A percentile compares a stretch with the other conserved stretches of the same genome.
These are phyloP conservation scores for Chrysemys picta DNA, from an alignment of 2,113 vertebrate species.

Conservation along the genomic window DNA sequence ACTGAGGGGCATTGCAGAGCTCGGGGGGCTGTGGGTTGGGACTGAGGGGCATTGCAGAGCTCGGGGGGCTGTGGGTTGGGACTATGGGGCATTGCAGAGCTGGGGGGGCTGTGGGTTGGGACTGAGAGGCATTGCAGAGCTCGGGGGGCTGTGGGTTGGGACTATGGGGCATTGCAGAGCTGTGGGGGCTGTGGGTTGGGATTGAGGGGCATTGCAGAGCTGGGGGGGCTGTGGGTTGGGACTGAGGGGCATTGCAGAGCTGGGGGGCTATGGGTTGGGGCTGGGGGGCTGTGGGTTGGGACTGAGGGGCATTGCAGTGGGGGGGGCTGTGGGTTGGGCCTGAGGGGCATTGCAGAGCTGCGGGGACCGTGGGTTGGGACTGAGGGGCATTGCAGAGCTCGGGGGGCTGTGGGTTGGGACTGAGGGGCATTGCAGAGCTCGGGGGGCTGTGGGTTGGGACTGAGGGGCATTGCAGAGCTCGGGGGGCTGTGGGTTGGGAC, in stretches of 20 bases:
- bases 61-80: neutral
- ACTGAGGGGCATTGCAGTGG: neutral
- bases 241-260: too few species aligned
- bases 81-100: too few species aligned
- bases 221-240: neutral
- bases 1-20: neutral
- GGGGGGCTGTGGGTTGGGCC: neutral
- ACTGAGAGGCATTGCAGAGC: neutral
- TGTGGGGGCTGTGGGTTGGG: neutral
- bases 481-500: too few species aligned
- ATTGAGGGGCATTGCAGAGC: neutral
- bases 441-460: neutral
- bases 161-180: neutral
- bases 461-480: too few species aligned
- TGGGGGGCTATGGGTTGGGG: too few species aligned
- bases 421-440: neutral
- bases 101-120: too few species aligned
- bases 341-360: neutral
- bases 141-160: neutral
- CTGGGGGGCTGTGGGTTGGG: too few species aligned
- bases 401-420: neutral
- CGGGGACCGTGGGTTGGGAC: neutral
- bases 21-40: neutral
- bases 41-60: neutral
- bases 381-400: neutral